phyloP scores from a whole-genome alignment of 2,797 vertebrate genomes.

The Lemur catta region DNA sequence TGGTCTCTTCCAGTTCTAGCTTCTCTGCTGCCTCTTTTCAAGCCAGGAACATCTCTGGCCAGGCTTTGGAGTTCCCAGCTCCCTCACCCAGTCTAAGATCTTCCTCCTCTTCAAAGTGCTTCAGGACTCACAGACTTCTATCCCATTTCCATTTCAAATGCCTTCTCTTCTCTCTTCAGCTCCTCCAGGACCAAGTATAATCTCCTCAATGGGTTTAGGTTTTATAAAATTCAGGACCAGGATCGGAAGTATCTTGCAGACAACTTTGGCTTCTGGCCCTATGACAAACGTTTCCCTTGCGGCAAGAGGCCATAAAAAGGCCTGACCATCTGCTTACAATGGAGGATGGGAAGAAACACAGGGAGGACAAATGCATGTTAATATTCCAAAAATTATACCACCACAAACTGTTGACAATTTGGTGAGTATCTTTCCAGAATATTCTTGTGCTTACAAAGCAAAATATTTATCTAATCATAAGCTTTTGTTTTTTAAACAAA shows the following conservation, averaged over 20 bases:
- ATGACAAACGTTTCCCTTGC: background rate
- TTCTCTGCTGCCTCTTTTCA: background rate
- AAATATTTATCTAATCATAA: background rate
- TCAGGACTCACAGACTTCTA: background rate
- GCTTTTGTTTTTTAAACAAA: background rate
- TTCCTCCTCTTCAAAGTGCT: background rate
- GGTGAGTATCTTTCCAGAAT: background rate
- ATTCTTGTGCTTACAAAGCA: slow-evolving; percentile 30
- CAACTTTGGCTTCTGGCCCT: slow-evolving; percentile 25
- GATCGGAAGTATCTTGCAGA: slow-evolving; percentile 24
- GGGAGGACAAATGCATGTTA: background rate
- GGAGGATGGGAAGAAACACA: background rate
- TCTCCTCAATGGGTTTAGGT: background rate
- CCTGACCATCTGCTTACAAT: slow-evolving; percentile 10
- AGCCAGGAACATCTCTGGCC: background rate
- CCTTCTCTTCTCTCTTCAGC: background rate
- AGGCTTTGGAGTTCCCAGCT: background rate
- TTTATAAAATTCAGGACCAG: background rate
- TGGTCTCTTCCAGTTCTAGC: background rate
- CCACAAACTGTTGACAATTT: background rate
- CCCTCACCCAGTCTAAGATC: background rate
- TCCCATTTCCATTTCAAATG: background rate
- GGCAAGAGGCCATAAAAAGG: slow-evolving; percentile 9
- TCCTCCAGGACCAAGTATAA: background rate
- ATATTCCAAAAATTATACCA: background rate